A percentile compares a stretch with the other conserved stretches of the same genome.
Conservation (phyloP, 2,888 invertebrate species). For the Parapristionchus giblindavisi region DNA sequence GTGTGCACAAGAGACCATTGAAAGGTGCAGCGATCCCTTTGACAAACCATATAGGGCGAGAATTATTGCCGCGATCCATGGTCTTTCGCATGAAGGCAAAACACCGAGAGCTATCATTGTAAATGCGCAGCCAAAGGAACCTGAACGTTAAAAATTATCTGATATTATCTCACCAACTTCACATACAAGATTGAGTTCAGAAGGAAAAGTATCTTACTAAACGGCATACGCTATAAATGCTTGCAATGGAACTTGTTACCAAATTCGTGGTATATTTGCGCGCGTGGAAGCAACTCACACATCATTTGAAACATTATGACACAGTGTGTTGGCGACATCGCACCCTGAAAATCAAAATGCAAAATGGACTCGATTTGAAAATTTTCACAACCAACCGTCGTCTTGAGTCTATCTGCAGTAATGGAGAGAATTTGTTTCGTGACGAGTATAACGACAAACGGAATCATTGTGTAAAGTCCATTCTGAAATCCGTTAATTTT, state of each 20-base stretch:
- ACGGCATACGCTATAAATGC: not conserved
- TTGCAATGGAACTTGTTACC: not conserved
- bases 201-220: not conserved
- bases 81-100: constrained; percentile 26
- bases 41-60: constrained; percentile 24
- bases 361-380: not conserved
- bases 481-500: constrained; percentile 15
- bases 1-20: no score
- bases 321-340: not conserved
- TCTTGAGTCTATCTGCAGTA: constrained; percentile 7
- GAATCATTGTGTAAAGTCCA: constrained; percentile 21
- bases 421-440: not conserved
- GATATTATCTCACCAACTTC: not conserved
- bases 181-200: not conserved
- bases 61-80: constrained; percentile 20
- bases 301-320: constrained; percentile 11
- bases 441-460: constrained; percentile 4
- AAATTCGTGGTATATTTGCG: not conserved
- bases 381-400: not conserved
- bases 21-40: no score
- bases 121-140: constrained; percentile 5
- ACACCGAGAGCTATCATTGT: constrained; percentile 7
- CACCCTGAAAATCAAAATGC: not conserved
- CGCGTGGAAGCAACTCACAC: no score
- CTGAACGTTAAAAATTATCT: not conserved